Evolutionary conservation across 2,888 invertebrate genomes (phyloP).

Genomic region (Euphydryas editha): DNA sequence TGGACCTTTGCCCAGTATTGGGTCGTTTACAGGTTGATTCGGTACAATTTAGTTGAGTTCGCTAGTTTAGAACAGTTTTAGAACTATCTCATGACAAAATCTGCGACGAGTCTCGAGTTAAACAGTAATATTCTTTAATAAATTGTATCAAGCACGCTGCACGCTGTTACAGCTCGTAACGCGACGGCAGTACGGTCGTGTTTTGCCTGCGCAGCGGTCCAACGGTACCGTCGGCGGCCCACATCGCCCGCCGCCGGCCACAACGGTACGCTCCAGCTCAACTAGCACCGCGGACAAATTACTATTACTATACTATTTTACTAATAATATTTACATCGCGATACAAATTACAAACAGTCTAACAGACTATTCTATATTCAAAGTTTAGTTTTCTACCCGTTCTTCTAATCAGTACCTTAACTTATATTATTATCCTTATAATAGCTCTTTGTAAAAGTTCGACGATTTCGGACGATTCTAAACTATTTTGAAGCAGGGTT

Average conservation of each 20-base stretch:
- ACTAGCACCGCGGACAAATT: constrained; percentile 11
- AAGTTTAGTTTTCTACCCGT: no score
- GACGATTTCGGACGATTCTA: no score
- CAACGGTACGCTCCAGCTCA: constrained; percentile 24
- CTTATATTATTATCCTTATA: no score
- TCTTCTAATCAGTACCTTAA: no score
- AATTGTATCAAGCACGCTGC: neutral
- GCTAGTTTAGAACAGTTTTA: no score
- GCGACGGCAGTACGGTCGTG: neutral
- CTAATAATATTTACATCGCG: neutral
- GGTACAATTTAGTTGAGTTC: no score
- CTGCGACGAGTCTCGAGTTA: neutral
- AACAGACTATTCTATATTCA: neutral
- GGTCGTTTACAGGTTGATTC: no score
- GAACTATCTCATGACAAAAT: neutral
- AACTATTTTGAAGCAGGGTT: no score
- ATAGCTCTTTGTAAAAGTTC: no score
- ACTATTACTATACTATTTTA: neutral
- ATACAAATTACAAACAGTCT: neutral
- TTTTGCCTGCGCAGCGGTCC: neutral
- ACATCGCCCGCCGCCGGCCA: constrained; percentile 26
- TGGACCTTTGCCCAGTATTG: no score
- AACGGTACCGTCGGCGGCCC: constrained; percentile 31
- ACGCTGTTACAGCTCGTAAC: neutral
- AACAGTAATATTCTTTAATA: constrained; percentile 8